Evolutionary conservation across 92 coral and sea anemone genomes (phyloP).

Genomic region (Nematostella vectensis): DNA sequence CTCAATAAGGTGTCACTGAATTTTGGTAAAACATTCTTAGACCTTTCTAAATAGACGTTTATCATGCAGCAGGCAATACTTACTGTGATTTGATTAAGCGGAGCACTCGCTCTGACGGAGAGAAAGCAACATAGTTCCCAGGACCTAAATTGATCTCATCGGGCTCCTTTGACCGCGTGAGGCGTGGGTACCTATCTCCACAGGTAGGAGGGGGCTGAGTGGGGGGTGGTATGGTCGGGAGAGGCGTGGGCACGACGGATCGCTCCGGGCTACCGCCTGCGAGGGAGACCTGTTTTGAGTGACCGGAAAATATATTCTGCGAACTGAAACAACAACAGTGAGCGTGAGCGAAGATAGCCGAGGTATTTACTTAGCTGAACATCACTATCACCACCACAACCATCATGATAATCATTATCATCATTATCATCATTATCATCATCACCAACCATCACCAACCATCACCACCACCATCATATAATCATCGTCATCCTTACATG

Average conservation of each 20-base stretch:
- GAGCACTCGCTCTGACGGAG: slow-evolving; percentile 27
- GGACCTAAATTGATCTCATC: slow-evolving; percentile 49
- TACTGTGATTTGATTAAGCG: slow-evolving; percentile 47
- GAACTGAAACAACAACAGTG: neutral
- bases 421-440: too few relatives aligned
- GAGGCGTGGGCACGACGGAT: slow-evolving; percentile 49
- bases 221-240: slow-evolving; percentile 87
- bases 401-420: too few relatives aligned
- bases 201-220: slow-evolving; percentile 78
- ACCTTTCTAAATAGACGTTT: too few relatives aligned
- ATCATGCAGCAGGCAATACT: too few relatives aligned
- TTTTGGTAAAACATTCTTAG: too few relatives aligned
- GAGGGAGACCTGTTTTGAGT: slow-evolving; percentile 63
- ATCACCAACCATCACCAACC: too few relatives aligned
- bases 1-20: too few relatives aligned
- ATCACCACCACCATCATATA: too few relatives aligned
- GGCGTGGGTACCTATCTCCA: slow-evolving; percentile 49
- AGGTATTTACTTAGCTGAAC: neutral
- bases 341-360: neutral
- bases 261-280: slow-evolving; percentile 83
- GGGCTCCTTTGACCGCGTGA: slow-evolving; percentile 20
- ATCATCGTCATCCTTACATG: too few relatives aligned
- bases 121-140: slow-evolving; percentile 46
- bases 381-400: too few relatives aligned
- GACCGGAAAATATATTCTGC: slow-evolving; percentile 64